Base-by-base conservation (phyloP, 2,888 invertebrate genomes). In the Hypomecis punctinalis region DNA sequence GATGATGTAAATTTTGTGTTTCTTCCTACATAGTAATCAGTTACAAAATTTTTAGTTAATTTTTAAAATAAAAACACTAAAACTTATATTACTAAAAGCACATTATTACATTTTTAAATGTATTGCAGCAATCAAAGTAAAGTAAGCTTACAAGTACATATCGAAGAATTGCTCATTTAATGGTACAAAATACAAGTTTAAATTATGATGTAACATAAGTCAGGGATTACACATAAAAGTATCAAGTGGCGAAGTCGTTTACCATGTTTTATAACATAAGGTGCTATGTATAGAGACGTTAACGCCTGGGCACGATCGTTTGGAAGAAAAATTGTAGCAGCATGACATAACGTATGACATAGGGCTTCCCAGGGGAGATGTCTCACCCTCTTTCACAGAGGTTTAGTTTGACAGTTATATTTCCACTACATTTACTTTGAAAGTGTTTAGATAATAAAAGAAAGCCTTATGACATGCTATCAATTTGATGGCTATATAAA, bases 401-500 rank as follows among this genome's bases (percentile, higher is more conserved):
- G 62, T 62, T 66, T 66, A 61, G 55, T 66, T 59, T 66, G 61
- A 58, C 65, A 66, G 57, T 61, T 66, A 61, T 58, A 58, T 61
- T 65, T 65, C 49, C 36, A 42, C 58, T 55, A 47, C 48, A 53
- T 48, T 54, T 49, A 58, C 58, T 57, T 54, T 36, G 33, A 35
- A 48, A 51, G 35, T 52, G 9, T 13, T 36, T 37, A 46, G 10
- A 10, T 46, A 46, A 11, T 36, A 13, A 9, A 13, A 37, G 11
- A 33, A 51, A 35, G 5, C 9, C n/a, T 42, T 23, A 10, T 39
- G 53, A 42, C 7, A 33, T 42, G 35, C 11, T 23, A n/a, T 35
- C 5, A n/a, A 43, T 40, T 43, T 49, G 5, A 35, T 10, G 3
- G 23, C 23, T 23, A 2, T 23, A 23, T 1, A 23, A 23, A 23